Evolutionary conservation across 2,797 vertebrate species (phyloP), one percentile per base, ranked within the genome.

Genomic region (Crocidura indochinensis): DNA sequence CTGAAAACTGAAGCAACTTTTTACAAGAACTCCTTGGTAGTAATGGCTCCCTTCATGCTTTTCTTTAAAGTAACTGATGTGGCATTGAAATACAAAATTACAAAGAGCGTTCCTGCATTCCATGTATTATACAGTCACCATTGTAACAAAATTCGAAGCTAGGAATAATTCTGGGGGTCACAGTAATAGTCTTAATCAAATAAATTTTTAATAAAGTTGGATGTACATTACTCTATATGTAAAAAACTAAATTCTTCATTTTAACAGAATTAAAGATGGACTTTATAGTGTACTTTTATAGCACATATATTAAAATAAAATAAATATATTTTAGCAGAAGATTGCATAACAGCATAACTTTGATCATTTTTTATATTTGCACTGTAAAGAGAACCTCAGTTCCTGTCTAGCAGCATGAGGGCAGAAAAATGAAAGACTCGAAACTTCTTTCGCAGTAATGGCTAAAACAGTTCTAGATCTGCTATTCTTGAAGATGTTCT

Each of bases 211-310:
- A 60, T 87, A 94, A 85, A 96, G 56, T 38, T 95, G 90, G 76
- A 73, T 92, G 1, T 95, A 88, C 49, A 91, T 94, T 88, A 94
- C 93, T 73, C 62, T 93, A 67, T 74, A 29, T 97, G 90, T 68
- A 79, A 90, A 94, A 94, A 89, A 90, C 75, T 69, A 94, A 95
- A 94, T 94, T 96, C 84, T 95, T 97, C 95, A 79, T 97, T 94
- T 88, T 91, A 87, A 90, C 69, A 90, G 56, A 76, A 27, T 49
- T 87, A 46, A 96, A 93, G 64, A 96, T 95, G 90, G 92, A 95
- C 94, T 97, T 97, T 97, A 95, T 96, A 96, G 96, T 92, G 73
- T 96, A 95, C 96, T 97, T 95, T 97, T 98, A 94, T 97, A 97
- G 96, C 95, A 96, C 95, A 95, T 97, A 95, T 89, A 96, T 97